phyloP scores from a whole-genome alignment of 2,113 vertebrate species.

The Galemys pyrenaicus region DNA sequence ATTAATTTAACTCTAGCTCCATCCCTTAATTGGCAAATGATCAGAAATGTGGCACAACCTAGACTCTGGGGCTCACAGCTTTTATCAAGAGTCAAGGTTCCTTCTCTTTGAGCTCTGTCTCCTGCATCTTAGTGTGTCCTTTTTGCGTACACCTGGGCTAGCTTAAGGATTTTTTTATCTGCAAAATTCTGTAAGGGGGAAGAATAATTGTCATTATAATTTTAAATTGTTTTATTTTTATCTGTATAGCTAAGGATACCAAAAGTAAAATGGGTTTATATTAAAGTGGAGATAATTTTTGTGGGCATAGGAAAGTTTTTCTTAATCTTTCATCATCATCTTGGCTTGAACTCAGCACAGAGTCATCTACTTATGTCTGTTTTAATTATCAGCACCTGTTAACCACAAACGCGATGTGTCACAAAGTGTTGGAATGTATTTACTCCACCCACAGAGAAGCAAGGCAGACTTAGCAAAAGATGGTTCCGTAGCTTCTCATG shows the following conservation, averaged over 20 bases:
- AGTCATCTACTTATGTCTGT: slow-evolving; percentile 11
- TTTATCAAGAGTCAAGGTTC: background rate
- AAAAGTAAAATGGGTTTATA: background rate
- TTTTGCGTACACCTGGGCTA: background rate
- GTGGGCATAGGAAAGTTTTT: background rate
- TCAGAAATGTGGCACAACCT: background rate
- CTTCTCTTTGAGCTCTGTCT: background rate
- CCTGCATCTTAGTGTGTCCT: background rate
- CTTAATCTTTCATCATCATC: background rate
- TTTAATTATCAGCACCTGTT: slow-evolving; percentile 39
- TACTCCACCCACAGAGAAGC: background rate
- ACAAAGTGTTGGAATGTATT: background rate
- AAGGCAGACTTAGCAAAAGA: background rate
- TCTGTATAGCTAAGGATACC: background rate
- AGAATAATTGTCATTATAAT: background rate
- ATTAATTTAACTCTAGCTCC: background rate
- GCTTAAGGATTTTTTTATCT: background rate
- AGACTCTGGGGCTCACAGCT: background rate
- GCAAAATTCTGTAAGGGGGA: background rate
- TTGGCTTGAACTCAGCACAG: background rate
- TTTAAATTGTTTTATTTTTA: background rate
- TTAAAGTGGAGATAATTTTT: background rate
- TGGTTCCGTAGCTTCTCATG: background rate
- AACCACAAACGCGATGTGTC: background rate
- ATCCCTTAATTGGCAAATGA: background rate